Percentiles rank a stretch among this genome's conserved stretches.
Evolutionary conservation across 92 coral and sea anemone genomes (phyloP).

Genomic region (Chrysogorgia sp.): DNA sequence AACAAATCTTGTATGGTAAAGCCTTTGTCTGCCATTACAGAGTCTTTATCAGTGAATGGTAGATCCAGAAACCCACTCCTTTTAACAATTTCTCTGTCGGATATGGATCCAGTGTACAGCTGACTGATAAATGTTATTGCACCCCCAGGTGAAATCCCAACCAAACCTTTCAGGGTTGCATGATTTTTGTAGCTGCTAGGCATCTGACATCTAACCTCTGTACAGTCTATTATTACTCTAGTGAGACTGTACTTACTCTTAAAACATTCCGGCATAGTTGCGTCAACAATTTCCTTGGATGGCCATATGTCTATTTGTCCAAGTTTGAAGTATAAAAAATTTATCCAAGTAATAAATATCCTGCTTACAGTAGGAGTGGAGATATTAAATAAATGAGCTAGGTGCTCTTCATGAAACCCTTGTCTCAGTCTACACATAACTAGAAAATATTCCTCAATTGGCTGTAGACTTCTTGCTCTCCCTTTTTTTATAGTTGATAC

Average conservation of each 20-base stretch:
- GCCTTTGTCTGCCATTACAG: constrained; percentile 74
- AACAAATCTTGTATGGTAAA: constrained; percentile 60
- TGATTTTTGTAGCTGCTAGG: constrained; percentile 70
- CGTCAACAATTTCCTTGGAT: constrained; percentile 56
- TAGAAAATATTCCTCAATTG: constrained; percentile 65
- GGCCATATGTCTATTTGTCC: no score
- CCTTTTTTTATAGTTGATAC: constrained; percentile 45
- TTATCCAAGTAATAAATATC: constrained; percentile 62
- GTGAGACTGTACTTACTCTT: constrained; percentile 64
- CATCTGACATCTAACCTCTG: constrained; percentile 72
- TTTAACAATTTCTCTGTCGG: constrained; percentile 64
- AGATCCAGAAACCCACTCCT: constrained; percentile 56
- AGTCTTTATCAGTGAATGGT: constrained; percentile 58
- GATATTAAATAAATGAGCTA: constrained; percentile 60
- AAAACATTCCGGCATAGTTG: constrained; percentile 64
- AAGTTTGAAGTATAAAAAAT: constrained; percentile 57
- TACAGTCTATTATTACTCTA: constrained; percentile 66
- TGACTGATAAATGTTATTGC: constrained; percentile 60
- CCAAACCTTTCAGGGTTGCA: constrained; percentile 58
- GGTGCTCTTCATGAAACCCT: constrained; percentile 65
- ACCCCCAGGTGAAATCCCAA: constrained; percentile 63
- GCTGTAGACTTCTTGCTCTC: constrained; percentile 52
- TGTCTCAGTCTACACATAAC: constrained; percentile 59
- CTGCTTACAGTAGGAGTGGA: constrained; percentile 56
- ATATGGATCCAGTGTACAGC: constrained; percentile 64